Base-by-base conservation (phyloP, 2,113 vertebrate genomes). In the Myrmecobius fasciatus region DNA sequence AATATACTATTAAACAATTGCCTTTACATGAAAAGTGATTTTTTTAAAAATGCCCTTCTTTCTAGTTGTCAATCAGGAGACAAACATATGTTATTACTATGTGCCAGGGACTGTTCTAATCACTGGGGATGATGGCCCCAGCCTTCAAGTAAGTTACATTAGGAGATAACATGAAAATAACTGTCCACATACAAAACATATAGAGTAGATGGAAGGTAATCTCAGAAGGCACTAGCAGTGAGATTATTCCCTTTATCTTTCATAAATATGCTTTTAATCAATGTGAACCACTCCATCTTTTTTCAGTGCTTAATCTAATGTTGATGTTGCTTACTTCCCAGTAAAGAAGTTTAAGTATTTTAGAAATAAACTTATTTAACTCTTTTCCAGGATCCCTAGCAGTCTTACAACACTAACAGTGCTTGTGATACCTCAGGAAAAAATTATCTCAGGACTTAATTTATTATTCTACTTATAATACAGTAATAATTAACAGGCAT, bases 271-370 rank as follows among this genome's bases (percentile, higher is more conserved):
- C n/a, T 83, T n/a, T 83, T 22, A 83, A 83, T 43, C 36, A 43
- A 83, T 91, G 52, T 12, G 26, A 31, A 93, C 0, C 20, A 51
- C 0, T 1, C 25, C 88, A 36, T 47, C 1, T 92, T 93, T 83
- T 94, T 94, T 94, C 60, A 90, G 93, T 60, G 93, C 52, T 94
- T 91, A 90, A 6, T 1, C 56, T 90, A 94, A 94, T 24, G 51
- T 2, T 91, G 5, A 94, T 48, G 91, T 43, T 92, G n/a, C 22
- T 90, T 9, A 94, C 31, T 28, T 96, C 43, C 94, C 36, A 89
- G 95, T 53, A 95, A 92, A 8, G 22, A 94, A 47, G 31, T 51
- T 95, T 94, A 93, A 94, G 91, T 52, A 91, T 47, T 96, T 49
- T 89, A 53, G 22, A 96, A 95, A 95, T 25, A 11, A 28, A 89